Percentiles rank a stretch among this genome's conserved stretches.
Evolutionary conservation across 1,140 invertebrate genomes (phyloP).

Genomic region (Propsilocerus akamusi): DNA sequence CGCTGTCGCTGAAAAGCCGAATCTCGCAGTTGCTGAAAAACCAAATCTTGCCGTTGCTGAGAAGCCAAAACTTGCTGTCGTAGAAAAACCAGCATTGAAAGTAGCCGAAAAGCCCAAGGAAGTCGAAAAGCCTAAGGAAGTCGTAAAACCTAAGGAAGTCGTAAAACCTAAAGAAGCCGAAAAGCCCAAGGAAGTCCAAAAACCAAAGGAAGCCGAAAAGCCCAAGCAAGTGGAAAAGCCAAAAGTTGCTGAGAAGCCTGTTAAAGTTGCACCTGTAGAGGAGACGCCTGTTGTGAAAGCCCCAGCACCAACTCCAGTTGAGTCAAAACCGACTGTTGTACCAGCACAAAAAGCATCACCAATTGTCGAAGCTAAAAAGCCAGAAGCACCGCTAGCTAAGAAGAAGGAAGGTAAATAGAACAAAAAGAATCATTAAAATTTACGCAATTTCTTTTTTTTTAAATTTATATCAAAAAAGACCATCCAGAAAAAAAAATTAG

Average conservation of each 20-base stretch:
- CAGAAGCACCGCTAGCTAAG: not conserved
- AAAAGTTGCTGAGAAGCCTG: slow-evolving; percentile 10
- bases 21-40: not conserved
- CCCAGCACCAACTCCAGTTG: not conserved
- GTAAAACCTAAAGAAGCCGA: too few species aligned
- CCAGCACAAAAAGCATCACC: not conserved
- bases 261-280: slow-evolving; percentile 4
- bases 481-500: too few species aligned
- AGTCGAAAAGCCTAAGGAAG: not conserved
- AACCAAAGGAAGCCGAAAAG: not conserved
- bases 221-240: not conserved
- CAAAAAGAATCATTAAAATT: too few species aligned
- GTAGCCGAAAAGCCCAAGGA: not conserved
- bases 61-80: not conserved
- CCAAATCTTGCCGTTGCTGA: not conserved
- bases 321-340: not conserved
- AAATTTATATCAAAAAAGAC: too few species aligned
- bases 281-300: slow-evolving; percentile 8
- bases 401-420: not conserved
- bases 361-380: not conserved
- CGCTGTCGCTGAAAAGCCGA: not conserved
- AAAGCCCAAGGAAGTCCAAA: too few species aligned
- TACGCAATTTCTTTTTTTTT: too few species aligned
- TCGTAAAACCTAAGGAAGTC: not conserved
- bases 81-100: not conserved